Conservation (phyloP, 2,113 vertebrate species). For the Tragelaphus strepsiceros region DNA sequence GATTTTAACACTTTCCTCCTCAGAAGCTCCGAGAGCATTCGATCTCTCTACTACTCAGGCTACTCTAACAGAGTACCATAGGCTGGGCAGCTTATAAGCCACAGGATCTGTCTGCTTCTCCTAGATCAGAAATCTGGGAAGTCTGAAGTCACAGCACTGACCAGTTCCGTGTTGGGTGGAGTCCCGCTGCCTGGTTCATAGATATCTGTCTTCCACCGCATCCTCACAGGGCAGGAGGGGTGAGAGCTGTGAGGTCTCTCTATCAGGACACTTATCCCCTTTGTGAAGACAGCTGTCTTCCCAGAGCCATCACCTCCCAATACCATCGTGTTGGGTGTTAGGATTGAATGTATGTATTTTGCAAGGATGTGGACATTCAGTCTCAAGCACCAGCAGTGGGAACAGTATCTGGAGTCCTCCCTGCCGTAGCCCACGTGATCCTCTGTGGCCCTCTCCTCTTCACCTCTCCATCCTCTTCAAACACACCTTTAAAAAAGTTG, state of each 20-base stretch:
- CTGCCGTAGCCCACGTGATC: background rate
- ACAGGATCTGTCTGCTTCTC: background rate
- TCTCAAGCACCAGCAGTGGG: no score
- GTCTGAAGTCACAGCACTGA: no score
- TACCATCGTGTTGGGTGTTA: background rate
- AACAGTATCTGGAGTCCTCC: background rate
- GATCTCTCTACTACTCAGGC: background rate
- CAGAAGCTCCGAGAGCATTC: background rate
- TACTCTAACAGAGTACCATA: background rate
- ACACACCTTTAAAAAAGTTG: background rate
- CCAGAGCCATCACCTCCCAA: background rate
- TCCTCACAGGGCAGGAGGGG: background rate
- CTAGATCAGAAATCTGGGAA: background rate
- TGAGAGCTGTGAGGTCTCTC: background rate
- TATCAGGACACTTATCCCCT: background rate
- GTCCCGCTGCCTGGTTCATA: background rate
- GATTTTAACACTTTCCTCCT: background rate
- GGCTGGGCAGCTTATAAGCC: background rate
- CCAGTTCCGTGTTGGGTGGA: background rate
- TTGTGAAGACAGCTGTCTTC: background rate
- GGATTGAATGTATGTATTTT: background rate
- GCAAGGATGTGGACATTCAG: no score
- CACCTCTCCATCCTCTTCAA: background rate
- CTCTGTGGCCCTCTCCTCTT: background rate
- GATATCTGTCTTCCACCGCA: background rate